Evolutionary conservation across 2,888 invertebrate genomes (phyloP).

Genomic region (Hirtodrosophila cameraria): DNA sequence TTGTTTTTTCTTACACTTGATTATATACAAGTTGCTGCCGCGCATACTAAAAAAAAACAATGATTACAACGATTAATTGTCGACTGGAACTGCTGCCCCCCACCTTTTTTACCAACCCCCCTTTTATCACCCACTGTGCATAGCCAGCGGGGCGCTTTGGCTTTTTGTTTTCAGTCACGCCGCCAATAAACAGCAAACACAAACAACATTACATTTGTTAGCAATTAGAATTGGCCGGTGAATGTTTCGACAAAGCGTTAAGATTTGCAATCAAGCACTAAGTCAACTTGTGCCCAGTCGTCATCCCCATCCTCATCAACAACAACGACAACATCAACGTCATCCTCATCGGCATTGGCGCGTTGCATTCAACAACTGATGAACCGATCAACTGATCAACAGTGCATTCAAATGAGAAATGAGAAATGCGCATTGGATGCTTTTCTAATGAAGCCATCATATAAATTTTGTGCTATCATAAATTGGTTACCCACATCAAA

Average conservation of each 20-base stretch:
- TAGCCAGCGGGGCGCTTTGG: slow-evolving; percentile 32
- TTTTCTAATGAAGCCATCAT: slow-evolving; percentile 23
- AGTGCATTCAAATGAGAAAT: slow-evolving; percentile 26
- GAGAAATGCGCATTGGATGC: slow-evolving; percentile 33
- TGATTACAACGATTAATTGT: slow-evolving; percentile 60
- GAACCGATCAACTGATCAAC: slow-evolving; percentile 38
- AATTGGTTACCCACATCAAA: slow-evolving; percentile 14
- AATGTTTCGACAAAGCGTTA: slow-evolving; percentile 74
- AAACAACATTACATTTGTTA: slow-evolving; percentile 68
- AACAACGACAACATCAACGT: neutral
- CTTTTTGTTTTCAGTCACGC: slow-evolving; percentile 58
- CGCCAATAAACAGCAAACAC: slow-evolving; percentile 23
- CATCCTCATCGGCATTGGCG: slow-evolving; percentile 21
- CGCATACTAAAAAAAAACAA: slow-evolving; percentile 23
- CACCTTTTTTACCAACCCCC: neutral
- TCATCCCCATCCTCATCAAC: slow-evolving; percentile 5
- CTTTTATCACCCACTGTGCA: neutral
- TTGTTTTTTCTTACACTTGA: slow-evolving; percentile 46
- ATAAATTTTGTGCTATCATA: slow-evolving; percentile 33
- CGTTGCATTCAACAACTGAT: slow-evolving; percentile 51
- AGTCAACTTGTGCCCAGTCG: slow-evolving; percentile 66
- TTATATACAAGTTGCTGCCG: slow-evolving; percentile 30
- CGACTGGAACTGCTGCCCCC: slow-evolving; percentile 18
- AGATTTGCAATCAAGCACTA: slow-evolving; percentile 79
- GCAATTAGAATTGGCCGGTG: slow-evolving; percentile 72